These are phyloP conservation scores for Bothrops alternatus DNA, from an alignment of 2,797 vertebrate species.

Conservation along the genomic window DNA sequence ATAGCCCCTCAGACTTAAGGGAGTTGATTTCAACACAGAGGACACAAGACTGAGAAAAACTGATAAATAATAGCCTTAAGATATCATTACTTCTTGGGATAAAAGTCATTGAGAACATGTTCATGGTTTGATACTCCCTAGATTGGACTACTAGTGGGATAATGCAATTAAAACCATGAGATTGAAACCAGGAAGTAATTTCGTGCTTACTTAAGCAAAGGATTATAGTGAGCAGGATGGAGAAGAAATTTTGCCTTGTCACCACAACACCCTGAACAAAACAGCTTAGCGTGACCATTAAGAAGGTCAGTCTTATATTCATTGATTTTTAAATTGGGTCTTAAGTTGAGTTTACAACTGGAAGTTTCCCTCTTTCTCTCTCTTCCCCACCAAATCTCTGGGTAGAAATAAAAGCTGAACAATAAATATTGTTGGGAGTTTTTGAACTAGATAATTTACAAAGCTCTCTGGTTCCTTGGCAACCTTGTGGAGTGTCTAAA, in stretches of 20 bases:
- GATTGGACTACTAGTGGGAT: not conserved
- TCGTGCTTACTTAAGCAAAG: not conserved
- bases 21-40: not conserved
- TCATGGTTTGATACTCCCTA: not conserved
- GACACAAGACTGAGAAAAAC: not conserved
- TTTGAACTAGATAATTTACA: not conserved
- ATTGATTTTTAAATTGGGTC: constrained; percentile 32
- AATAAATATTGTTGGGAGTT: not conserved
- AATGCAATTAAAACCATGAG: not conserved
- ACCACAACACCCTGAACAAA: not conserved
- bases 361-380: not conserved
- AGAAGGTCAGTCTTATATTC: constrained; percentile 25
- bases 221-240: not conserved
- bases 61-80: not conserved
- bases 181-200: not conserved
- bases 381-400: not conserved
- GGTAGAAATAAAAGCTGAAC: not conserved
- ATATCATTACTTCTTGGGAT: not conserved
- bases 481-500: not conserved
- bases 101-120: not conserved
- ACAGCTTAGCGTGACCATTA: not conserved
- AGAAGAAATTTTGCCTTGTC: not conserved
- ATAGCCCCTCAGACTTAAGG: not conserved
- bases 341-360: not conserved
- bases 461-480: not conserved